Evolutionary conservation across 2,797 vertebrate species (phyloP).

Genomic region (Amblyraja radiata): DNA sequence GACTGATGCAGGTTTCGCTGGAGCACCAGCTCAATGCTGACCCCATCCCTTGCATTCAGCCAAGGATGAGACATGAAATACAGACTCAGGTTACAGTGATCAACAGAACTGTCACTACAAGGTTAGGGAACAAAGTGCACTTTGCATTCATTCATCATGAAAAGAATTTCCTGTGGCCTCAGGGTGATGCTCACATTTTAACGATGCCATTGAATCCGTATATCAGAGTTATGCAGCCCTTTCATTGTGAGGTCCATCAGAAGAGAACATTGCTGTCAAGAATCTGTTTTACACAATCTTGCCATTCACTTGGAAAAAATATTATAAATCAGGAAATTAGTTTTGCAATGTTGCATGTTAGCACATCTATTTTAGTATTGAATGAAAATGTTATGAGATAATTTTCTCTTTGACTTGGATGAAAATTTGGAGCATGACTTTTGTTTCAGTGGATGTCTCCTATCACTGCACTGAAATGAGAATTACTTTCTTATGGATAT

Average conservation of each 20-base stretch:
- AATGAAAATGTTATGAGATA: background rate
- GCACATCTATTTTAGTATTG: background rate
- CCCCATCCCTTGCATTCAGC: too few species aligned
- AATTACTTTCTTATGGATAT: background rate
- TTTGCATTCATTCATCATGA: background rate
- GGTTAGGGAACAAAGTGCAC: background rate
- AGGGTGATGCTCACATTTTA: background rate
- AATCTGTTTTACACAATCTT: background rate
- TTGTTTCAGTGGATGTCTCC: background rate
- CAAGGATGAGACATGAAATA: background rate
- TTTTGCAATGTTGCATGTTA: background rate
- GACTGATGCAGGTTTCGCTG: too few species aligned
- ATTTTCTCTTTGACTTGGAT: background rate
- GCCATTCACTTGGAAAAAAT: background rate
- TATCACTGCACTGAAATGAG: background rate
- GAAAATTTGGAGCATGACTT: background rate
- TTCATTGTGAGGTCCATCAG: too few species aligned
- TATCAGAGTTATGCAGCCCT: background rate
- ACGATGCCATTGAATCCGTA: background rate
- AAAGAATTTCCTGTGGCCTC: background rate
- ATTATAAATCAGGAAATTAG: background rate
- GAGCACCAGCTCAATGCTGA: background rate
- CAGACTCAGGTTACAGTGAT: background rate
- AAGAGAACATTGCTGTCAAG: background rate
- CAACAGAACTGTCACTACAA: constrained; percentile 24